These are phyloP conservation scores for Toxotes jaculatrix DNA, from an alignment of 2,113 vertebrate genomes.

Conservation along the genomic window DNA sequence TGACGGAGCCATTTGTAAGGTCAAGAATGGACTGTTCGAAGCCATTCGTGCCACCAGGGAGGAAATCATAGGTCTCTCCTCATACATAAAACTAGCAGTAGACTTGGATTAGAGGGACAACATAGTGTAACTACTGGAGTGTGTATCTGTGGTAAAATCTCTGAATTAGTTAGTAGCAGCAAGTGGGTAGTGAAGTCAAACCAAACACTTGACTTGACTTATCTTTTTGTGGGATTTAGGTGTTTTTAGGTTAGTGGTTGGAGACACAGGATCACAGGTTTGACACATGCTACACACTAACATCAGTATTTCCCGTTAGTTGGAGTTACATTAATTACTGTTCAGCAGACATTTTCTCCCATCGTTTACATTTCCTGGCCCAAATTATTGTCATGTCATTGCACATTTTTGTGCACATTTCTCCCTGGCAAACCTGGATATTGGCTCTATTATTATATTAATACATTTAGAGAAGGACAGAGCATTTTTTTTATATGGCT, in stretches of 20 bases:
- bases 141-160: slow-evolving; percentile 24
- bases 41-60: slow-evolving; percentile 21
- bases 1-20: slow-evolving; percentile 57
- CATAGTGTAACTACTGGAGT: background rate
- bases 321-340: background rate
- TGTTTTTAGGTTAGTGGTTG: background rate
- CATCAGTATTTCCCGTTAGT: background rate
- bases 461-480: background rate
- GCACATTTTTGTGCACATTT: background rate
- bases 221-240: background rate
- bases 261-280: background rate
- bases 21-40: slow-evolving; percentile 32
- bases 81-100: slow-evolving; percentile 4
- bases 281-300: no score
- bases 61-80: slow-evolving; percentile 7
- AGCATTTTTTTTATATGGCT: slow-evolving; percentile 5
- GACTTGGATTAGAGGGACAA: background rate
- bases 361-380: background rate
- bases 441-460: background rate
- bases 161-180: slow-evolving; percentile 29
- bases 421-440: background rate
- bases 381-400: background rate
- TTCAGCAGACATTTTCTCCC: background rate
- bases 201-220: background rate
- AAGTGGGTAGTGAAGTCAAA: slow-evolving; percentile 10